Evolutionary conservation across 2,113 vertebrate species (phyloP).

Genomic region (Salvator merianae): DNA sequence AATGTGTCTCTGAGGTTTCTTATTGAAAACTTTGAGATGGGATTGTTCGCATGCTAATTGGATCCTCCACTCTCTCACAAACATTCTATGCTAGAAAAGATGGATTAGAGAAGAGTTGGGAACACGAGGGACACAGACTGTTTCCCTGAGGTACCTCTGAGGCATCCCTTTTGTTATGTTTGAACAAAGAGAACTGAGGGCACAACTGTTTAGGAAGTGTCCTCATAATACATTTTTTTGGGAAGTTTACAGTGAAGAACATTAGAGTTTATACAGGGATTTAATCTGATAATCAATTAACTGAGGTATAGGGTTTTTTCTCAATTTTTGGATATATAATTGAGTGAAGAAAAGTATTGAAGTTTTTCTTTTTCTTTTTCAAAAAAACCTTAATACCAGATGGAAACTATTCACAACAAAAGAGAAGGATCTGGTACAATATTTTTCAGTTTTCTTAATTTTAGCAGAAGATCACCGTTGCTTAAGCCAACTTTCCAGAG

Average conservation of each 20-base stretch:
- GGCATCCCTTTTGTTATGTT: no score
- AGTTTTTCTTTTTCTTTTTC: conserved; percentile 55
- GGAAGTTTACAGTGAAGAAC: neutral
- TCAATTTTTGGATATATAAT: conserved; percentile 67
- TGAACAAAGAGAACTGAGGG: no score
- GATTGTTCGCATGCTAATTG: no score
- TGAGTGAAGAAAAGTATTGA: conserved; percentile 56
- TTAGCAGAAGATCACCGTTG: conserved; percentile 68
- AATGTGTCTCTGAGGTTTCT: no score
- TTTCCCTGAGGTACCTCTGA: no score
- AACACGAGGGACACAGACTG: no score
- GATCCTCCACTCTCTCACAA: no score
- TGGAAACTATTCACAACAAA: conserved; percentile 77
- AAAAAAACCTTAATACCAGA: conserved; percentile 61
- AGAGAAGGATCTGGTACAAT: conserved; percentile 76
- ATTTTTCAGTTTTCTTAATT: conserved; percentile 75
- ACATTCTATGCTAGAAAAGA: no score
- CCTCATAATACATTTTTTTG: neutral
- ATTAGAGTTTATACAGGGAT: conserved; percentile 50
- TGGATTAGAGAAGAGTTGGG: no score
- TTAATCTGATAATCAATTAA: conserved; percentile 59
- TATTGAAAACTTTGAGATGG: no score
- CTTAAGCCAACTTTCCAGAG: conserved; percentile 74
- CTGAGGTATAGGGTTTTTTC: conserved; percentile 56
- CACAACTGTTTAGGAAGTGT: no score